phyloP scores from a whole-genome alignment of 2,888 invertebrate species.

The Drosophila nr. medialis region DNA sequence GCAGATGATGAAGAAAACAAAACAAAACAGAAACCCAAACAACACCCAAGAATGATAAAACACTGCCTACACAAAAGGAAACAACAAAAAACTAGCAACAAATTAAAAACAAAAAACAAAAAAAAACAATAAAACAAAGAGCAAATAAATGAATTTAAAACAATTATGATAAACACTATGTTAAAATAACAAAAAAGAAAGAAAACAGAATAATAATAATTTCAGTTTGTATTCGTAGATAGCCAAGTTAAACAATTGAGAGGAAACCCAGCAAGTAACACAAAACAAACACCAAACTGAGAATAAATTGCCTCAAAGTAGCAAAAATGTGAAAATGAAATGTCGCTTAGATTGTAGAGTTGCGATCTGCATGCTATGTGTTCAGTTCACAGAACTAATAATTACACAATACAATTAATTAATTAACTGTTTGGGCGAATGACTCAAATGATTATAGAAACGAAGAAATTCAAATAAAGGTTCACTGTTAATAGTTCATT shows the following conservation, averaged over 20 bases:
- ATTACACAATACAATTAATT: slow-evolving; percentile 41
- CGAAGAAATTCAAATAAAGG: slow-evolving; percentile 40
- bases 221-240: slow-evolving; percentile 68
- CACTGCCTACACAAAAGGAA: slow-evolving; percentile 67
- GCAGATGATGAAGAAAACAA: not conserved
- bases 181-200: slow-evolving; percentile 22
- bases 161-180: slow-evolving; percentile 25
- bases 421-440: slow-evolving; percentile 48
- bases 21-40: slow-evolving; percentile 36
- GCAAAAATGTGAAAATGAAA: slow-evolving; percentile 6
- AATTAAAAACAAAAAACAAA: slow-evolving; percentile 50
- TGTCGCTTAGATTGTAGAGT: slow-evolving; percentile 38
- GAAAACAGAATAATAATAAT: slow-evolving; percentile 36
- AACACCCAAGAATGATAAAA: slow-evolving; percentile 57
- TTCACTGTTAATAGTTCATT: slow-evolving; percentile 75
- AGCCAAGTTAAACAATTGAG: slow-evolving; percentile 73
- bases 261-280: slow-evolving; percentile 26
- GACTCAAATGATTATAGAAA: slow-evolving; percentile 29
- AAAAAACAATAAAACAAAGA: slow-evolving; percentile 67
- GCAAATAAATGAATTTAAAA: slow-evolving; percentile 75
- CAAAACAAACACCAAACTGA: slow-evolving; percentile 19
- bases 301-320: slow-evolving; percentile 23
- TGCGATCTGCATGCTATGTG: slow-evolving; percentile 40
- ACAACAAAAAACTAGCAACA: slow-evolving; percentile 67
- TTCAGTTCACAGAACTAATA: slow-evolving; percentile 42